Percentiles rank a stretch among this genome's conserved stretches.
These are phyloP conservation scores for Umimayanthus chanpuru DNA, from an alignment of 92 coral and sea anemone genomes.

Conservation along the genomic window DNA sequence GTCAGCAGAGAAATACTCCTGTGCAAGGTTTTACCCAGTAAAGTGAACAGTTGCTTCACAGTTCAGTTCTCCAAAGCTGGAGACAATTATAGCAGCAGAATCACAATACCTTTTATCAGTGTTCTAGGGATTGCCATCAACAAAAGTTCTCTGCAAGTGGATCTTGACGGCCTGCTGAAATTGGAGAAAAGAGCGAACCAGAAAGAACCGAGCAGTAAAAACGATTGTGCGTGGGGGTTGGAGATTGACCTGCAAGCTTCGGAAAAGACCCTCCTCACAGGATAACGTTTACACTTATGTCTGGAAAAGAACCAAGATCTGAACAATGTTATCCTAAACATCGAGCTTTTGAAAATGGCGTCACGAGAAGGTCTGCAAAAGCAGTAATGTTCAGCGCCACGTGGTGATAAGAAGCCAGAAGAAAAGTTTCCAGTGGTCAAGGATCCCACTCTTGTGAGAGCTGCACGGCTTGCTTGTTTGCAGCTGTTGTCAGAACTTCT, in stretches of 20 bases:
- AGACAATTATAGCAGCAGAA: conserved; percentile 1
- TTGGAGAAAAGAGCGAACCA: conserved; percentile 18
- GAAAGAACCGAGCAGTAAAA: background rate
- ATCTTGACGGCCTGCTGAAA: conserved; percentile 3
- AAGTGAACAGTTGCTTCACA: background rate
- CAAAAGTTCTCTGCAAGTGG: background rate
- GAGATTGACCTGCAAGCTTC: conserved; percentile 3
- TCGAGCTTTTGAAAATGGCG: background rate
- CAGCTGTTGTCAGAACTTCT: conserved; percentile 8
- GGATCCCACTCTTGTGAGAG: background rate
- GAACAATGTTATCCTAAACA: background rate
- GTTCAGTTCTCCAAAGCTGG: conserved; percentile 4
- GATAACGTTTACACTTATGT: background rate
- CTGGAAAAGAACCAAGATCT: background rate
- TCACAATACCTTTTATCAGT: background rate
- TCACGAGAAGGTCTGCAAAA: background rate
- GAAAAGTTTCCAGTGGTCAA: background rate
- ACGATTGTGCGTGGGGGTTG: conserved; percentile 3
- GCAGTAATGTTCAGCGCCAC: conserved; percentile 5
- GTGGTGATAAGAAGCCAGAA: no score
- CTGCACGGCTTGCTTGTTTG: conserved; percentile 4
- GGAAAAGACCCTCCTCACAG: conserved; percentile 12
- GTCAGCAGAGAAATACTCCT: background rate
- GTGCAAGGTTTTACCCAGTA: background rate
- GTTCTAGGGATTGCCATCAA: background rate